These are phyloP conservation scores for Calosoma granatense DNA, from an alignment of 1,140 invertebrate genomes.

Conservation along the genomic window DNA sequence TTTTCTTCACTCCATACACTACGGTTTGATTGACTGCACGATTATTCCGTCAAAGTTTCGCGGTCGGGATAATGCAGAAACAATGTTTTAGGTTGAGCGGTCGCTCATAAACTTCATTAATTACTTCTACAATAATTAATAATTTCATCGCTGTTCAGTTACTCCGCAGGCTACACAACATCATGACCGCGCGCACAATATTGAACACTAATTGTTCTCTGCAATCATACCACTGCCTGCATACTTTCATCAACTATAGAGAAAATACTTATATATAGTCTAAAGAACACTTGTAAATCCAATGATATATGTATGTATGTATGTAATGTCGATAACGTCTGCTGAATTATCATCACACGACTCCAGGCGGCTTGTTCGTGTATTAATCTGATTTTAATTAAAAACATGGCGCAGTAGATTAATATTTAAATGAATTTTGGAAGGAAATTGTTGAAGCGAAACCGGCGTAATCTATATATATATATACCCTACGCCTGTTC, in stretches of 20 bases:
- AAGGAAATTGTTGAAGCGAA: neutral
- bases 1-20: neutral
- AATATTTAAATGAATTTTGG: neutral
- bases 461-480: neutral
- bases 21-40: neutral
- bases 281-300: too few species aligned
- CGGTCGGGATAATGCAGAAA: neutral
- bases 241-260: too few species aligned
- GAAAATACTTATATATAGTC: too few species aligned
- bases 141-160: neutral
- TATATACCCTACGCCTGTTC: too few species aligned
- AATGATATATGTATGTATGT: too few species aligned
- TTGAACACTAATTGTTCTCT: too few species aligned
- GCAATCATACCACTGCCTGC: too few species aligned
- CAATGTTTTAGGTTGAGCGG: neutral
- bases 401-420: neutral
- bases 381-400: neutral
- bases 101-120: neutral
- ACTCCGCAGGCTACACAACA: neutral
- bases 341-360: too few species aligned
- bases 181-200: too few species aligned
- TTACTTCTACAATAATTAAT: neutral
- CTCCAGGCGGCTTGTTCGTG: neutral
- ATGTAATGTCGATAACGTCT: too few species aligned
- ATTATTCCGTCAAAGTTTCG: neutral